These are phyloP conservation scores for Watsonalla binaria DNA, from an alignment of 2,888 invertebrate species.

Conservation along the genomic window DNA sequence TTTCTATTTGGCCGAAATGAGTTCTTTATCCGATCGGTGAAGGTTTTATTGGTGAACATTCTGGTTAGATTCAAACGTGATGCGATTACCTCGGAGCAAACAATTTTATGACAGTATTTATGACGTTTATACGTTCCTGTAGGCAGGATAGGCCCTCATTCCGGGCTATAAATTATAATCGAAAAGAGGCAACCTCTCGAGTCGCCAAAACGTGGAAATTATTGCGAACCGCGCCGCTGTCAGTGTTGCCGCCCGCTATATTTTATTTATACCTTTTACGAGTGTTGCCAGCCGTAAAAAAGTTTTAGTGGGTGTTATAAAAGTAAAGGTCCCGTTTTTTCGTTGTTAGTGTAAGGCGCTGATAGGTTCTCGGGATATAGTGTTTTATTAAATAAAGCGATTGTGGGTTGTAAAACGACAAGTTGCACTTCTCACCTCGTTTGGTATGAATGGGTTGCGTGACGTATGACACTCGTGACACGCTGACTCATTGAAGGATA, in stretches of 20 bases:
- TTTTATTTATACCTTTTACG: slow-evolving; percentile 72
- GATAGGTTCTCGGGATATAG: slow-evolving; percentile 43
- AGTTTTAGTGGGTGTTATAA: slow-evolving; percentile 69
- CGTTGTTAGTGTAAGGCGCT: slow-evolving; percentile 43
- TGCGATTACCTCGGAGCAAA: slow-evolving; percentile 59
- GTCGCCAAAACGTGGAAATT: slow-evolving; percentile 69
- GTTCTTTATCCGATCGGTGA: slow-evolving; percentile 5
- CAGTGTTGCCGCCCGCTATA: slow-evolving; percentile 60
- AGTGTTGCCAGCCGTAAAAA: slow-evolving; percentile 68
- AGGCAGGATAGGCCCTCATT: slow-evolving; percentile 36
- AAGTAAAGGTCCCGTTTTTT: slow-evolving; percentile 47
- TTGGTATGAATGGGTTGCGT: neutral
- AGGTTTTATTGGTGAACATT: slow-evolving; percentile 18
- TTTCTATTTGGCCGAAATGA: slow-evolving; percentile 5
- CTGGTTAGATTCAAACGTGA: slow-evolving; percentile 44
- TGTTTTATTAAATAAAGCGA: slow-evolving; percentile 43
- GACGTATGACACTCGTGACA: neutral
- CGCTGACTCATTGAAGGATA: too few relatives aligned
- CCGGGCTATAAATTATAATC: slow-evolving; percentile 70
- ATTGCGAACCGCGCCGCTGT: slow-evolving; percentile 52
- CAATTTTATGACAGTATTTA: slow-evolving; percentile 70
- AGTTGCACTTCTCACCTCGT: slow-evolving; percentile 1
- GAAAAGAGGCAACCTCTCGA: slow-evolving; percentile 62
- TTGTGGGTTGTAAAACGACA: slow-evolving; percentile 15
- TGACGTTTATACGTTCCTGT: slow-evolving; percentile 49